Evolutionary conservation across 2,797 vertebrate genomes (phyloP), one percentile per base, ranked within the genome.

Genomic region (Semaprochilodus insignis): DNA sequence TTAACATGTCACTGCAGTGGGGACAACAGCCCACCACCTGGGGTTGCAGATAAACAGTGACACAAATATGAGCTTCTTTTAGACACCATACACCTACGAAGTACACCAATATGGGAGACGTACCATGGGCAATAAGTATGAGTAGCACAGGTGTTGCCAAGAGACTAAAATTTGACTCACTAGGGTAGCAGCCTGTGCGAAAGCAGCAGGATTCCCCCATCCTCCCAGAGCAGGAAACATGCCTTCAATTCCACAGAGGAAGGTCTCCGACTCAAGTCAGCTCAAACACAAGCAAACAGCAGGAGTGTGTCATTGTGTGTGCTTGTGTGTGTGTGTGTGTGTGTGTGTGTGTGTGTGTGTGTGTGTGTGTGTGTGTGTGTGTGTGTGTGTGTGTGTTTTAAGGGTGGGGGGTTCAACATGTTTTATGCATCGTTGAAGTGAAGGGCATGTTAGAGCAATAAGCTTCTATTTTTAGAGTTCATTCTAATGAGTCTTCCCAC

Each of bases 401-500:
- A 2, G 5, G 63, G 8, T 8, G 17, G 59, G 59, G 57, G 19
- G 5, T 40, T 67, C 34, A 40, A 21, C 31, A 67, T 40, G 8
- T 40, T 67, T 67, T 67, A 67, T 67, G 65, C 65, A 67, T 40
- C 0, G 13, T 17, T 67, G 19, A 67, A 36, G 31, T 59, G 31
- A 69, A 86, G 76, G 15, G 84, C 71, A 82, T 74, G 55, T 84
- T 76, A 86, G 66, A 40, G 80, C 73, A 84, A 83, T 73, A 59
- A 63, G 57, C 60, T 63, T 88, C 77, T 88, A 88, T 88, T 88
- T 89, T 87, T 86, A 89, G 82, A 75, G 66, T 62, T n/a, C 25
- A 23, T 59, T 88, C 87, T 85, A 83, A 82, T 78, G 77, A 88
- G 83, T 40, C 74, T 81, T 87, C 74, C 81, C 74, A 81, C 54